These are phyloP conservation scores for Trogon melanurus DNA, from an alignment of 2,113 vertebrate genomes.

Conservation along the genomic window DNA sequence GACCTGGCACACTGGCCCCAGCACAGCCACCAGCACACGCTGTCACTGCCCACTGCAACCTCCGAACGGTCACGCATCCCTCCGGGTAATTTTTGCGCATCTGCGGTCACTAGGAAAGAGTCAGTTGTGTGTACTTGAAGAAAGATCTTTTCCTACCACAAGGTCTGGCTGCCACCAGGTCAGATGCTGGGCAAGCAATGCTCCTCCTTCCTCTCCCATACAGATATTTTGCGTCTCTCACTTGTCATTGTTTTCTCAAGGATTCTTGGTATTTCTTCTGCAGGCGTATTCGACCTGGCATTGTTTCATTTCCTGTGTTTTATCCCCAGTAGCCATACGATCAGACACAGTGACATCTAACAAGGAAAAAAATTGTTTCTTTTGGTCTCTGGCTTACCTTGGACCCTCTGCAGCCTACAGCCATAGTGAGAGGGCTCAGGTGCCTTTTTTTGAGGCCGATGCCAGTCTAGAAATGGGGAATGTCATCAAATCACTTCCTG, in stretches of 20 bases:
- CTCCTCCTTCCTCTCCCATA: not conserved
- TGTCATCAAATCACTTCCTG: not conserved
- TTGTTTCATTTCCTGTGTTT: conserved; percentile 16
- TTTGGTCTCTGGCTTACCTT: not conserved
- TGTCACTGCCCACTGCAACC: not conserved
- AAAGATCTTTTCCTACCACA: not conserved
- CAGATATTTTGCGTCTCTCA: not conserved
- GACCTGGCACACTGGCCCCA: accelerated
- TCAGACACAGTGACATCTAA: not conserved
- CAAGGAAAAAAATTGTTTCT: not conserved
- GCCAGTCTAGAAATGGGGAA: not conserved
- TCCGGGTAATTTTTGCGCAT: accelerated
- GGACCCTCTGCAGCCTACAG: not conserved
- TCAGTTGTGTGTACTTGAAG: not conserved
- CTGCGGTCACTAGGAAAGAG: not conserved
- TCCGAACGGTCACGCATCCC: accelerated
- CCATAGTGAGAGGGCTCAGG: not conserved
- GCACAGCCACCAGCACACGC: accelerated
- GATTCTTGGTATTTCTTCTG: not conserved
- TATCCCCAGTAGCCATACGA: not conserved
- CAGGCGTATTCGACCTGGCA: not conserved
- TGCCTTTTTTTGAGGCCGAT: not conserved
- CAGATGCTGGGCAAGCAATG: accelerated
- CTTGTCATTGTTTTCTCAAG: not conserved
- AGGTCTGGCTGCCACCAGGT: not conserved